Percentiles rank a stretch among this genome's conserved stretches.
These are phyloP conservation scores for Siphlonurus alternatus DNA, from an alignment of 2,888 invertebrate species.

Conservation along the genomic window DNA sequence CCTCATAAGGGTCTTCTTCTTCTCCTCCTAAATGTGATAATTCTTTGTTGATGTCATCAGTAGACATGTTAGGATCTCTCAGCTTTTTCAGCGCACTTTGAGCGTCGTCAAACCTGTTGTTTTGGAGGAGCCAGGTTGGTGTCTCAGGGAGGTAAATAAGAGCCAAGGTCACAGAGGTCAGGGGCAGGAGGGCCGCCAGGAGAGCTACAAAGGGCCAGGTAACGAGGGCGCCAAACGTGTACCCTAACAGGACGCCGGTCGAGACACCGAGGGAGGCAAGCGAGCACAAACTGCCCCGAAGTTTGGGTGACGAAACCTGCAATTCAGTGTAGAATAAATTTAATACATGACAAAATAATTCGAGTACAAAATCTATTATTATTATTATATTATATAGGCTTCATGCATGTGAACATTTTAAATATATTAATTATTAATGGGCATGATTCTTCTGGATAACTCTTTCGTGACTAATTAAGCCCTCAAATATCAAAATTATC, in stretches of 20 bases:
- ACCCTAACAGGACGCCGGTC: conserved; percentile 39
- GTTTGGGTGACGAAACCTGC: conserved; percentile 48
- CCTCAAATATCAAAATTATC: too few relatives aligned
- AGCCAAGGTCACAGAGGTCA: conserved; percentile 34
- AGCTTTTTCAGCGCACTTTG: conserved; percentile 37
- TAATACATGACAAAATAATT: too few relatives aligned
- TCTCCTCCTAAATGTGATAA: conserved; percentile 17
- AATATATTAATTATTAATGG: too few relatives aligned
- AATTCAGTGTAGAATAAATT: conserved; percentile 21
- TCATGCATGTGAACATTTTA: too few relatives aligned
- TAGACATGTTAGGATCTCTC: conserved; percentile 12
- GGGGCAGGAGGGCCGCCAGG: conserved; percentile 40
- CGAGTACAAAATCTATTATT: not conserved
- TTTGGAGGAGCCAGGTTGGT: conserved; percentile 48
- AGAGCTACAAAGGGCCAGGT: conserved; percentile 46
- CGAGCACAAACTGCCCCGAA: conserved; percentile 56
- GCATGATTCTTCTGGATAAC: too few relatives aligned
- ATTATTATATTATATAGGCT: not conserved
- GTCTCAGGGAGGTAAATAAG: conserved; percentile 54
- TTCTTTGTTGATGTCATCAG: not conserved
- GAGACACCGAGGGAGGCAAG: conserved; percentile 54
- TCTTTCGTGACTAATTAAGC: too few relatives aligned
- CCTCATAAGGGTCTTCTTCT: conserved; percentile 22
- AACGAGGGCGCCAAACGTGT: conserved; percentile 33
- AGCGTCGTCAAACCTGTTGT: conserved; percentile 40